Percentiles rank a stretch among this genome's conserved stretches.
phyloP scores from a whole-genome alignment of 2,797 vertebrate species.

The Hirundo rustica region DNA sequence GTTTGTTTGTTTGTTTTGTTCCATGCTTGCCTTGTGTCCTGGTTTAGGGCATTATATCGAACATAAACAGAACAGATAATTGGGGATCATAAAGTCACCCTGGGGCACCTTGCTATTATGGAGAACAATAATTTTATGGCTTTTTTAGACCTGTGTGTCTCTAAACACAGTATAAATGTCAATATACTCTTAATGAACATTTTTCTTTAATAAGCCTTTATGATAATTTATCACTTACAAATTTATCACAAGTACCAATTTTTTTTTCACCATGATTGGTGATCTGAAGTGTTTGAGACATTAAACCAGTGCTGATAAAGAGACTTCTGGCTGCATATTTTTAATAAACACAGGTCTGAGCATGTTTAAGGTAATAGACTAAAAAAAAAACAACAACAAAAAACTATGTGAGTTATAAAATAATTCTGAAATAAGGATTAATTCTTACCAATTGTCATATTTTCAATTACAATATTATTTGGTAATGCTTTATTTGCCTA shows the following conservation, averaged over 20 bases:
- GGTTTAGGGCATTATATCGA: no score
- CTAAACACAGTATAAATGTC: background rate
- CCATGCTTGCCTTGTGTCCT: background rate
- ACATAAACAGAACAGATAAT: no score
- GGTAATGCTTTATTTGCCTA: background rate
- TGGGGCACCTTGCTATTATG: background rate
- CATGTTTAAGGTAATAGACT: background rate
- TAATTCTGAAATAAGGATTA: background rate
- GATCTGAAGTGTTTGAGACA: background rate
- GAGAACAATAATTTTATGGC: background rate
- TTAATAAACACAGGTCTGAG: background rate
- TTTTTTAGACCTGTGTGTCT: background rate
- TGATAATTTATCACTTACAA: background rate
- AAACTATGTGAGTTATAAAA: background rate
- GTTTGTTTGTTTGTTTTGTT: background rate
- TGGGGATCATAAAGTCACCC: no score
- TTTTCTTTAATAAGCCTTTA: background rate
- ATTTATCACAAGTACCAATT: background rate
- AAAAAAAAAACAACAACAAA: background rate
- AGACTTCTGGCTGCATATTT: background rate
- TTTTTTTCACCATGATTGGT: background rate
- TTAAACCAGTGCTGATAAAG: background rate
- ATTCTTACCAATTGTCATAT: background rate
- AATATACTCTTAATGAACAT: background rate
- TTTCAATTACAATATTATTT: background rate